Base-by-base conservation (phyloP, 2,888 invertebrate genomes). In the Cantharis rustica region DNA sequence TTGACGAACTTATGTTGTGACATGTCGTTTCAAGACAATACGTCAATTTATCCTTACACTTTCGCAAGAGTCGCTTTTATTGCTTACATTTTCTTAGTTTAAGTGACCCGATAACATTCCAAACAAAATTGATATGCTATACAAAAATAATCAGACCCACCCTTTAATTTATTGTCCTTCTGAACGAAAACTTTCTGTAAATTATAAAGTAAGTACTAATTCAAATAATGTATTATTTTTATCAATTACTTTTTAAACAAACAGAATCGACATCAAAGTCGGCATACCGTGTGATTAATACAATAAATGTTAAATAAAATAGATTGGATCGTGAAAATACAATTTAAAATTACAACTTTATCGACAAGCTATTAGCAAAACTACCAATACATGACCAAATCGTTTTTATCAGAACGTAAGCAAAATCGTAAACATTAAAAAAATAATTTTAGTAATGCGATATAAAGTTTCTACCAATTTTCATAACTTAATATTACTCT, bases 1-100 rank as follows among this genome's bases (percentile, higher is more conserved):
- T 71, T 77, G 77, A 77, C 70, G 71, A 68, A 72, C 74, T 77
- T 69, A 71, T 74, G 69, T 74, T 77, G 77, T 77, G 77, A 77
- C 74, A 69, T 71, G 64, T 77, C 71, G 74, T 77, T 76, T 75
- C 72, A 27, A 63, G 66, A 72, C 74, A 74, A 71, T 77, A 73
- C 76, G 73, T 77, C 71, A 66, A 66, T 66, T 20, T 66, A 66
- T 16, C 13, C 64, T 66, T 66, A 66, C 64, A 66, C 64, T 20
- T 66, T 66, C 64, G 20, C 64, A 66, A 66, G n/a, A 66, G 13
- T 66, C 23, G n/a, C 64, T 66, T 66, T 66, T 17, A 17, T 66
- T 20, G 64, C 64, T 20, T 66, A 66, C 64, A 20, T 20, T 66
- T 66, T 66, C 17, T 20, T 16, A 17, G 64, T 20, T 66, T n/a